A percentile compares a stretch with the other conserved stretches of the same genome.
These are phyloP conservation scores for Creontiades dilutus DNA, from an alignment of 2,888 invertebrate species.

Conservation along the genomic window DNA sequence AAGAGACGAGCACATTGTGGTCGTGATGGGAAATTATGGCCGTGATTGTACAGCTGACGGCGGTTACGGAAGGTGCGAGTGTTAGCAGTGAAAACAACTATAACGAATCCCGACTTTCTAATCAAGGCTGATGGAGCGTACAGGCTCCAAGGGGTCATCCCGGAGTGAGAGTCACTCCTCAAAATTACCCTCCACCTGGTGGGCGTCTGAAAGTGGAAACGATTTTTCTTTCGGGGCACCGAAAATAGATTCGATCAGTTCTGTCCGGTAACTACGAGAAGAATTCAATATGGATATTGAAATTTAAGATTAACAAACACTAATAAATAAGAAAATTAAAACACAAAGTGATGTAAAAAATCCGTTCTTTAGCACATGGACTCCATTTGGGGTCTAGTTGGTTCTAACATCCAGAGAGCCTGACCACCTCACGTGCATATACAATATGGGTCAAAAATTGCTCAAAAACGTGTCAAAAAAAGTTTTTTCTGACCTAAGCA, in stretches of 20 bases:
- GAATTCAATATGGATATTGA: too few relatives aligned
- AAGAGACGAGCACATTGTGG: not conserved
- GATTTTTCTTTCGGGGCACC: not conserved
- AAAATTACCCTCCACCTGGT: not conserved
- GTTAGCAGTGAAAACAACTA: conserved; percentile 59
- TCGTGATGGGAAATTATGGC: conserved; percentile 7
- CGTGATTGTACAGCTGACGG: conserved; percentile 10
- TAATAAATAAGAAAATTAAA: too few relatives aligned
- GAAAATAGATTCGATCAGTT: not conserved
- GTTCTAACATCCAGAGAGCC: too few relatives aligned
- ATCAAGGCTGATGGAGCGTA: conserved; percentile 60
- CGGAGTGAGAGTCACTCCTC: conserved; percentile 38
- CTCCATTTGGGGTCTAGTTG: too few relatives aligned
- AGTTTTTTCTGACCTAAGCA: too few relatives aligned
- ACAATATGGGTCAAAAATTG: too few relatives aligned
- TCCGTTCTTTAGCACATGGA: too few relatives aligned
- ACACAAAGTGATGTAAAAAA: too few relatives aligned
- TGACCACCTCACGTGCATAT: too few relatives aligned
- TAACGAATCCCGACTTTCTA: conserved; percentile 60
- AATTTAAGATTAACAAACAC: too few relatives aligned
- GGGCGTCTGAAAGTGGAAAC: conserved; percentile 18
- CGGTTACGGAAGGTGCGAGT: conserved; percentile 13
- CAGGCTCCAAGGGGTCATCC: conserved; percentile 52
- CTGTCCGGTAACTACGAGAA: too few relatives aligned
- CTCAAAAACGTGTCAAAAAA: too few relatives aligned